Base-by-base conservation (phyloP, 2,888 invertebrate genomes). In the Geotrupes spiniger region DNA sequence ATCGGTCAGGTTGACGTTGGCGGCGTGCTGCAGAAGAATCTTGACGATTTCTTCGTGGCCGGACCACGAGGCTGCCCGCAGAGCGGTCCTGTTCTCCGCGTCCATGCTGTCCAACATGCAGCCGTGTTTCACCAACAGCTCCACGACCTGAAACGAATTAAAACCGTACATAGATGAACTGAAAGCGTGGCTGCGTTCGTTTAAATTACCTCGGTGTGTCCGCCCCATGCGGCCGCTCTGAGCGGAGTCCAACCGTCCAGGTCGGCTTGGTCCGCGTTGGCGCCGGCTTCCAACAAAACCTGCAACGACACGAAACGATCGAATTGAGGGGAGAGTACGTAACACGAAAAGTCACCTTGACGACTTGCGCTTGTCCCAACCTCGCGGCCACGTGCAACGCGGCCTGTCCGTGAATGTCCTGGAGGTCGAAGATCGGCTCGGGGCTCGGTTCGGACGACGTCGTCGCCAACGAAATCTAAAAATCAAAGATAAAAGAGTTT, bases 151-250 rank as follows among this genome's bases (percentile, higher is more conserved):
- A 31, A 58, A 11, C n/a, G n/a, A n/a, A n/a, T n/a, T n/a, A n/a
- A n/a, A n/a, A n/a, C n/a, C n/a, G n/a, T n/a, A n/a, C n/a, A n/a
- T n/a, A n/a, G n/a, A n/a, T n/a, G n/a, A n/a, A n/a, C n/a, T n/a
- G n/a, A n/a, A n/a, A n/a, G n/a, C n/a, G n/a, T n/a, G n/a, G n/a
- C n/a, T n/a, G n/a, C n/a, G n/a, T n/a, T n/a, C n/a, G n/a, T n/a
- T n/a, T n/a, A n/a, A 4, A 14, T 16, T 66, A 84, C 85, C 76
- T 90, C 88, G 1, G 88, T 87, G 64, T 96, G 95, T 1, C 96
- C 96, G 38, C 93, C 95, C 95, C 95, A 96, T 8, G 95, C 93
- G 12, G 95, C 93, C 2, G 95, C 93, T 46, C 95, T 76, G 37
- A 93, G 75, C 9, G 92, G 89, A 25, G 91, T 92, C 95, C 92